Conservation (phyloP, 2,797 vertebrate genomes). For the Chloroceryle inda region DNA sequence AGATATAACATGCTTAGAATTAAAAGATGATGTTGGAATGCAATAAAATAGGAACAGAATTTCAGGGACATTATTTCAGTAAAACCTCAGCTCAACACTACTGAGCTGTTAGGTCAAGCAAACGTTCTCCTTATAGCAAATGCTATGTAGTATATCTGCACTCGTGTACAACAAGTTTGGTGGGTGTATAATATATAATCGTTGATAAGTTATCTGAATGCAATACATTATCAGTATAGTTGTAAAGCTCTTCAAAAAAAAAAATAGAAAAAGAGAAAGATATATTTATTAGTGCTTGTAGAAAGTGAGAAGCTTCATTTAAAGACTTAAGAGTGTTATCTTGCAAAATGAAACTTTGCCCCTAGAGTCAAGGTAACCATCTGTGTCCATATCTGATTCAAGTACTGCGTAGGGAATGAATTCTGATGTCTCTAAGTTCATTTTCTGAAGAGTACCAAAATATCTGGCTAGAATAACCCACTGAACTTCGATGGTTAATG, state of each 20-base stretch:
- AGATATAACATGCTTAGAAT: background rate
- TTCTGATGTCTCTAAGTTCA: constrained; percentile 13
- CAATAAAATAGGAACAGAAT: background rate
- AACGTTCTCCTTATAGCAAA: background rate
- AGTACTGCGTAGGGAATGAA: constrained; percentile 16
- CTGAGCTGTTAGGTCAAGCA: background rate
- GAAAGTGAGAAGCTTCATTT: constrained; percentile 41
- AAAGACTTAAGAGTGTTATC: constrained; percentile 46
- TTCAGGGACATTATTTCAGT: background rate
- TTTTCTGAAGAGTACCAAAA: constrained; percentile 9
- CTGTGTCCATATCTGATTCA: constrained; percentile 53
- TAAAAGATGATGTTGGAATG: background rate
- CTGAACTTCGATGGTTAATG: background rate
- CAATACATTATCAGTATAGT: background rate
- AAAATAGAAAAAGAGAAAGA: background rate
- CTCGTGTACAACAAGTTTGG: background rate
- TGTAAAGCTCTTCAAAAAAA: background rate
- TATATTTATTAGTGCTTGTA: constrained; percentile 12
- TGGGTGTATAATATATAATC: background rate
- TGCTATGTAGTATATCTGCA: background rate
- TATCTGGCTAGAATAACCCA: background rate
- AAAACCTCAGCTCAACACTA: background rate
- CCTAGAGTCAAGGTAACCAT: constrained; percentile 58
- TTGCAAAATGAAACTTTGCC: constrained; percentile 50
- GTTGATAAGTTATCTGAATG: background rate